A percentile compares a stretch with the other conserved stretches of the same genome.
phyloP scores from a whole-genome alignment of 2,888 invertebrate species.

The Sisyra nigra region DNA sequence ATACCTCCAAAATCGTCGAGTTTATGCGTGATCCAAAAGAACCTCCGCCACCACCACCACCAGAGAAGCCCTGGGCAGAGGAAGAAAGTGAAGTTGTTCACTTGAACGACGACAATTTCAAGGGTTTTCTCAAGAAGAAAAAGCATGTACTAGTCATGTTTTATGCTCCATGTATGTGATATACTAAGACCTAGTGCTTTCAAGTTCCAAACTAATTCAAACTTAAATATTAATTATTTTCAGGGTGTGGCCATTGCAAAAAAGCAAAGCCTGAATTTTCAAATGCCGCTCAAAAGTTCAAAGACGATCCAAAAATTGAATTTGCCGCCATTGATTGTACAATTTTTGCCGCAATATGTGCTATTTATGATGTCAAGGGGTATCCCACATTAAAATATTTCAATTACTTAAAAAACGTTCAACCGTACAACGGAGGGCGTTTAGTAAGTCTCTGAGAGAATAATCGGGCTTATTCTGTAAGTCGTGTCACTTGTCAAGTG shows the following conservation, averaged over 20 bases:
- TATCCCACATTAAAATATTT: constrained; percentile 81
- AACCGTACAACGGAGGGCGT: constrained; percentile 57
- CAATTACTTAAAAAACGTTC: constrained; percentile 54
- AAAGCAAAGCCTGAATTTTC: constrained; percentile 69
- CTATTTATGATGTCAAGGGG: constrained; percentile 53
- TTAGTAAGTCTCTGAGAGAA: constrained; percentile 32
- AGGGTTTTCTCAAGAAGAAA: constrained; percentile 60
- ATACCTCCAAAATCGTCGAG: constrained; percentile 58
- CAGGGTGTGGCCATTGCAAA: constrained; percentile 88
- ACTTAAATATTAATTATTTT: constrained; percentile 1
- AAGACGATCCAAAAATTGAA: constrained; percentile 59
- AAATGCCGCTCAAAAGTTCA: constrained; percentile 55
- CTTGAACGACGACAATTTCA: constrained; percentile 55
- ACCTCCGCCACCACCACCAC: constrained; percentile 65
- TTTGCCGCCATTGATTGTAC: constrained; percentile 74
- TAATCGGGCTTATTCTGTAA: constrained; percentile 5
- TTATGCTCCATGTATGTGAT: constrained; percentile 85
- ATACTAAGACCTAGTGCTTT: neutral
- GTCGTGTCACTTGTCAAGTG: no score
- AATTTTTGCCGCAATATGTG: constrained; percentile 43
- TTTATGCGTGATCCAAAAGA: constrained; percentile 77
- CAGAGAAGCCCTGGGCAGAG: constrained; percentile 66
- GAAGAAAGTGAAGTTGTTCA: constrained; percentile 61
- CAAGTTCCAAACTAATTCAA: constrained; percentile 1
- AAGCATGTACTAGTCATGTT: constrained; percentile 82